phyloP scores from a whole-genome alignment of 1,140 invertebrate genomes.

The Drosophila auraria region DNA sequence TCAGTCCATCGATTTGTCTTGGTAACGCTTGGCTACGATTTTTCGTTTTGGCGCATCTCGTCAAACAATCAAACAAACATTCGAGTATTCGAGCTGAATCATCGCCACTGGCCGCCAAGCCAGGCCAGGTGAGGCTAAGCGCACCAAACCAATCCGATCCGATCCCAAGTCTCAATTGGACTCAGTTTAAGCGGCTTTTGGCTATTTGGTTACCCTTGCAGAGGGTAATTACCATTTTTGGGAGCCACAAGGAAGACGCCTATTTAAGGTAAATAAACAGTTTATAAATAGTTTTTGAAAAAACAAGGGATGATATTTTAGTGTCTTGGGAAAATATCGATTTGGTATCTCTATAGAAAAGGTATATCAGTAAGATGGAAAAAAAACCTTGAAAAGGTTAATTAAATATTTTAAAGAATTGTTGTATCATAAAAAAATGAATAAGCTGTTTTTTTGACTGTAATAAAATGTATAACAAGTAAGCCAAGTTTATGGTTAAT shows the following conservation, averaged over 20 bases:
- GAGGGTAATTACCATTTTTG: constrained; percentile 3
- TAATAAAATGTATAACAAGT: not conserved
- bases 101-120: constrained; percentile 52
- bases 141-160: constrained; percentile 39
- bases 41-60: constrained; percentile 60
- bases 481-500: not conserved
- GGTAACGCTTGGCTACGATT: not conserved
- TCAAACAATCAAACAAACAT: constrained; percentile 61
- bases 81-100: constrained; percentile 63
- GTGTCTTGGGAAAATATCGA: not conserved
- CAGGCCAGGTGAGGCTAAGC: not conserved
- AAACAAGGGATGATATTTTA: not conserved
- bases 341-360: not conserved
- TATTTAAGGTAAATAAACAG: constrained; percentile 11
- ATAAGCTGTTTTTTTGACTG: too few relatives aligned
- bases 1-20: constrained; percentile 46
- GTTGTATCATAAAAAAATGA: too few relatives aligned
- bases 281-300: constrained; percentile 16
- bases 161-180: constrained; percentile 64
- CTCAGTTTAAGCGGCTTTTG: constrained; percentile 71
- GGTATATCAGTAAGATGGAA: not conserved
- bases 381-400: not conserved
- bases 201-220: constrained; percentile 28
- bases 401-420: not conserved
- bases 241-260: constrained; percentile 9